These are phyloP conservation scores for Ceratina calcarata DNA, from an alignment of 1,140 invertebrate genomes.

Conservation along the genomic window DNA sequence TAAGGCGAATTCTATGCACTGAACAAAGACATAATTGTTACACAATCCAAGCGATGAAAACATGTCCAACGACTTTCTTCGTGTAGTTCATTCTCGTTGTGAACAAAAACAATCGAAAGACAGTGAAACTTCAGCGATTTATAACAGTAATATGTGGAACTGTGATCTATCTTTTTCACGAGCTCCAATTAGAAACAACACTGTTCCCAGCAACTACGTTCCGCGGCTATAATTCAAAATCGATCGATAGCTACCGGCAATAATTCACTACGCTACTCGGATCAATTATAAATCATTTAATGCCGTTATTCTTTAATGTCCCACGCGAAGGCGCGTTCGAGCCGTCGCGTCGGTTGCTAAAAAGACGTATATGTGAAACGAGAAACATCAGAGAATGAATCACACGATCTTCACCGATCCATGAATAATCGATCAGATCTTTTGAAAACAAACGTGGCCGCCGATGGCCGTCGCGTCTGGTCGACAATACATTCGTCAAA, in stretches of 20 bases:
- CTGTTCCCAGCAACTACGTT: neutral
- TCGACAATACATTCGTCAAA: slow-evolving; percentile 30
- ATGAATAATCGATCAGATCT: slow-evolving; percentile 27
- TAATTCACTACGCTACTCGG: neutral
- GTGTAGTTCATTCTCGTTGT: neutral
- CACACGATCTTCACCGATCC: slow-evolving; percentile 26
- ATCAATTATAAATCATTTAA: slow-evolving; percentile 24
- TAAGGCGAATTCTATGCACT: neutral
- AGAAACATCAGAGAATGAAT: slow-evolving; percentile 22
- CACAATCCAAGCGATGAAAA: too few relatives aligned
- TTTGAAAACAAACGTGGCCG: slow-evolving; percentile 6
- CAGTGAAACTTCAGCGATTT: too few relatives aligned
- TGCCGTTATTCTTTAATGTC: neutral
- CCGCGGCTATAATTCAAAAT: neutral
- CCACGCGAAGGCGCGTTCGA: neutral
- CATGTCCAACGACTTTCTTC: too few relatives aligned
- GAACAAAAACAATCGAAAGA: neutral
- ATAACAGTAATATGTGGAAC: too few relatives aligned
- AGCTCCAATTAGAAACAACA: slow-evolving; percentile 8
- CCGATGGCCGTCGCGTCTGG: neutral
- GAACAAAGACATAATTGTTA: too few relatives aligned
- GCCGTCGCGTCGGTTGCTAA: neutral
- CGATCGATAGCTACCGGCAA: neutral
- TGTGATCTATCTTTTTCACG: neutral
- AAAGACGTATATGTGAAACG: too few relatives aligned